These are phyloP conservation scores for Scrobipalpa costella DNA, from an alignment of 2,888 invertebrate genomes.

Conservation along the genomic window DNA sequence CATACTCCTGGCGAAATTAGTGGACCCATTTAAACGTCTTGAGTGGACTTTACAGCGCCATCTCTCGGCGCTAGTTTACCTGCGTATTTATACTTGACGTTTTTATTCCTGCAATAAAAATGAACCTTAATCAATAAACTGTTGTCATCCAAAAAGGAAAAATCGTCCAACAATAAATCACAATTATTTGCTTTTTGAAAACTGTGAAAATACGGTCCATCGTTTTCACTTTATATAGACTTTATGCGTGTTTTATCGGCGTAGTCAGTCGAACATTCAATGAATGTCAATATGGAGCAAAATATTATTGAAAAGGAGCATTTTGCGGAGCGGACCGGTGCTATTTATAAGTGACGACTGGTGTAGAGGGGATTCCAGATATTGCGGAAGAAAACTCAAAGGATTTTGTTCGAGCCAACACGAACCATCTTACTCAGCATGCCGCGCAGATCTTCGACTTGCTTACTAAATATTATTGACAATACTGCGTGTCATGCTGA, in stretches of 20 bases:
- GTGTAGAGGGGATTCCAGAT: neutral
- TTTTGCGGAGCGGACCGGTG: neutral
- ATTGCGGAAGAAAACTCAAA: neutral
- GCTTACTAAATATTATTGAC: too few relatives aligned
- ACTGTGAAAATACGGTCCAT: neutral
- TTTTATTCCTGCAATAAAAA: too few relatives aligned
- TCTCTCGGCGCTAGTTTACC: too few relatives aligned
- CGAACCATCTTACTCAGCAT: too few relatives aligned
- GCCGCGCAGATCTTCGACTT: too few relatives aligned
- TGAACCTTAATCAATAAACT: constrained; percentile 42
- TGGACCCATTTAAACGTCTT: too few relatives aligned
- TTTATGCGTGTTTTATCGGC: constrained; percentile 1
- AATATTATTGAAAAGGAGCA: constrained; percentile 10
- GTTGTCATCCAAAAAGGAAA: neutral
- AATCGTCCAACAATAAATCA: neutral
- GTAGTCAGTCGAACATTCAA: constrained; percentile 11
- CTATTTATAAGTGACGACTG: constrained; percentile 1
- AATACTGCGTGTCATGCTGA: too few relatives aligned
- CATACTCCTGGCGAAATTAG: too few relatives aligned
- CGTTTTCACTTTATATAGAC: neutral
- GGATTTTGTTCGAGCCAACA: too few relatives aligned
- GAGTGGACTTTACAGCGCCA: too few relatives aligned
- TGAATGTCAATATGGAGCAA: constrained; percentile 16
- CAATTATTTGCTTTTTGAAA: neutral
- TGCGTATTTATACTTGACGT: too few relatives aligned